These are phyloP conservation scores for Tokudaia tokunoshimensis DNA, from an alignment of 2,797 vertebrate species.

Conservation along the genomic window DNA sequence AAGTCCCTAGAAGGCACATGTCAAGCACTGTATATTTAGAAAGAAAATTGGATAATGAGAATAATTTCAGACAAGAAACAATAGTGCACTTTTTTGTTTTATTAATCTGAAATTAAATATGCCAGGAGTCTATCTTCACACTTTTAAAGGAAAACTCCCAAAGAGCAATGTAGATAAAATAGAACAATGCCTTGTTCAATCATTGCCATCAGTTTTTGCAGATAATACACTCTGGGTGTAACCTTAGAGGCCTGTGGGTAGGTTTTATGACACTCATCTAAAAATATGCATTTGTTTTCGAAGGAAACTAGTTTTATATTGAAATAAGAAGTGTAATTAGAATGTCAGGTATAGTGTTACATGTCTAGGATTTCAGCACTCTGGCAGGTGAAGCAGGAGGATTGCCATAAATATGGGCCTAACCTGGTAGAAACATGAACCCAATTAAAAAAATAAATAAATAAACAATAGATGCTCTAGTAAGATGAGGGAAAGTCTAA, in stretches of 20 bases:
- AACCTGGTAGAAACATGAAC: neutral
- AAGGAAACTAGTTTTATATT: neutral
- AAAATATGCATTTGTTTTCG: neutral
- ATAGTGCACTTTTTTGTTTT: neutral
- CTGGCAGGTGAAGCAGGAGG: neutral
- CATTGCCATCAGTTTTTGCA: neutral
- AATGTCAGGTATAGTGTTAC: fast-evolving
- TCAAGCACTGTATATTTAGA: slow-evolving; percentile 58
- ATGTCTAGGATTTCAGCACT: neutral
- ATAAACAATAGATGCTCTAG: neutral
- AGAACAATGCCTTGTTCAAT: slow-evolving; percentile 4
- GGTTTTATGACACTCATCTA: slow-evolving; percentile 27
- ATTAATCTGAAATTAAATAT: slow-evolving; percentile 45
- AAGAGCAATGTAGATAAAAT: slow-evolving; percentile 39
- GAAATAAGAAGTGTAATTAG: neutral
- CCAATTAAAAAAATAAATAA: neutral
- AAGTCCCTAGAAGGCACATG: slow-evolving; percentile 41
- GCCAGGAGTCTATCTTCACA: neutral
- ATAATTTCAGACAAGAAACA: slow-evolving; percentile 45
- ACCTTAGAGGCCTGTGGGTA: neutral
- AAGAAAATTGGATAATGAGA: slow-evolving; percentile 63
- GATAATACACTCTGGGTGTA: neutral
- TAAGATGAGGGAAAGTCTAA: neutral
- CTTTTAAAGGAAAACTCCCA: slow-evolving; percentile 51
- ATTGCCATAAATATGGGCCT: neutral